A percentile compares a stretch with the other conserved stretches of the same genome.
Conservation (phyloP, 2,888 invertebrate species). For the Arctia plantaginis region DNA sequence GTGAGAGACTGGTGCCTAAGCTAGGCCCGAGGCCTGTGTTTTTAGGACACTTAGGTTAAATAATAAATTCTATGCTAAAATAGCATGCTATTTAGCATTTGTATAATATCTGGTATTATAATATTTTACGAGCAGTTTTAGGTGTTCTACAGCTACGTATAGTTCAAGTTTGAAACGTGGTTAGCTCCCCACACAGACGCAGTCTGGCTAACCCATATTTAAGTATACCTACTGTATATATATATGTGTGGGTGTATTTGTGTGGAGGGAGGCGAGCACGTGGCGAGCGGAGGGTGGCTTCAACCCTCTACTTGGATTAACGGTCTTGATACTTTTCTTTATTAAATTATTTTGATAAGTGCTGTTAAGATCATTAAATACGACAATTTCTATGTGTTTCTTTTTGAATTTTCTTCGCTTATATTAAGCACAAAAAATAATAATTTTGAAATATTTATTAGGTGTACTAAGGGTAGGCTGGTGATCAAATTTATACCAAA, state of each 20-base stretch:
- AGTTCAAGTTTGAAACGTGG: constrained; percentile 17
- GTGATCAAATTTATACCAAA: too few relatives aligned
- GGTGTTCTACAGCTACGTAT: not conserved
- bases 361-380: too few relatives aligned
- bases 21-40: too few relatives aligned
- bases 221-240: constrained; percentile 62
- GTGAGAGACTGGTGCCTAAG: too few relatives aligned
- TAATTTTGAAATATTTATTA: too few relatives aligned
- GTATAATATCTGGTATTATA: not conserved
- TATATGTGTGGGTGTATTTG: constrained; percentile 34
- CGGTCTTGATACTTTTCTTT: constrained; percentile 60
- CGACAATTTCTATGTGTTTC: too few relatives aligned
- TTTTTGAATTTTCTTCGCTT: too few relatives aligned
- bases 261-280: constrained; percentile 67
- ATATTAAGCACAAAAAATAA: too few relatives aligned
- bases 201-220: constrained; percentile 73
- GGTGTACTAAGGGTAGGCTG: too few relatives aligned
- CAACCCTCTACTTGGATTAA: constrained; percentile 62
- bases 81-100: constrained; percentile 1
- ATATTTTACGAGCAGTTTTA: constrained; percentile 13
- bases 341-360: constrained; percentile 1
- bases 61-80: not conserved
- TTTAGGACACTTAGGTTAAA: too few relatives aligned
- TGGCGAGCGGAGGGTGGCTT: constrained; percentile 67
- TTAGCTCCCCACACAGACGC: constrained; percentile 14